Evolutionary conservation across 2,888 invertebrate species (phyloP).

Genomic region (Nephrocerus scutellatus): DNA sequence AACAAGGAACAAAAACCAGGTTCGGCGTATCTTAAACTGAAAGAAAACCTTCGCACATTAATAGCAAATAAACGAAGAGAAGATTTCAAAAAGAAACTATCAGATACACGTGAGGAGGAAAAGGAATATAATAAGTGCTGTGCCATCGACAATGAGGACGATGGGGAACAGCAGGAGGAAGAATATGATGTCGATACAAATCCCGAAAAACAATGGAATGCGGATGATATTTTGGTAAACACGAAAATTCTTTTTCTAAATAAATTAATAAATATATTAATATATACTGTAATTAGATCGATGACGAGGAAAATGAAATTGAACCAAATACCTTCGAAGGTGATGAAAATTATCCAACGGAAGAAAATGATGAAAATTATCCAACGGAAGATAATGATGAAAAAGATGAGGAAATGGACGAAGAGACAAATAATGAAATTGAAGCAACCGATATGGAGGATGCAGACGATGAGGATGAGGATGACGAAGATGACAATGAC

Average conservation of each 20-base stretch:
- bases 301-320: slow-evolving; percentile 35
- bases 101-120: slow-evolving; percentile 40
- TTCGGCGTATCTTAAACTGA: slow-evolving; percentile 61
- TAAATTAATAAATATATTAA: neutral
- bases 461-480: slow-evolving; percentile 33
- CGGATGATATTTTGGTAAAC: slow-evolving; percentile 26
- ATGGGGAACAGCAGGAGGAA: slow-evolving; percentile 44
- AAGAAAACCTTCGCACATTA: slow-evolving; percentile 61
- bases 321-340: slow-evolving; percentile 14
- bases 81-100: slow-evolving; percentile 55
- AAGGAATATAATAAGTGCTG: slow-evolving; percentile 42
- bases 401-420: slow-evolving; percentile 18
- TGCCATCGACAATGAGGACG: slow-evolving; percentile 43
- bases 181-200: slow-evolving; percentile 35
- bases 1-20: slow-evolving; percentile 57
- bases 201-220: slow-evolving; percentile 19
- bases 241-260: neutral
- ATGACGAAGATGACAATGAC: slow-evolving; percentile 24
- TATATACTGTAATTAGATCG: slow-evolving; percentile 18
- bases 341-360: slow-evolving; percentile 48
- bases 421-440: slow-evolving; percentile 21
- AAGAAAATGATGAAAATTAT: slow-evolving; percentile 50
- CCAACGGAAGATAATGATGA: slow-evolving; percentile 43
- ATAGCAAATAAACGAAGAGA: slow-evolving; percentile 65
- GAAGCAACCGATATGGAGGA: slow-evolving; percentile 32